These are phyloP conservation scores for Lepeophtheirus nordmannii DNA, from an alignment of 2,888 invertebrate genomes.

Conservation along the genomic window DNA sequence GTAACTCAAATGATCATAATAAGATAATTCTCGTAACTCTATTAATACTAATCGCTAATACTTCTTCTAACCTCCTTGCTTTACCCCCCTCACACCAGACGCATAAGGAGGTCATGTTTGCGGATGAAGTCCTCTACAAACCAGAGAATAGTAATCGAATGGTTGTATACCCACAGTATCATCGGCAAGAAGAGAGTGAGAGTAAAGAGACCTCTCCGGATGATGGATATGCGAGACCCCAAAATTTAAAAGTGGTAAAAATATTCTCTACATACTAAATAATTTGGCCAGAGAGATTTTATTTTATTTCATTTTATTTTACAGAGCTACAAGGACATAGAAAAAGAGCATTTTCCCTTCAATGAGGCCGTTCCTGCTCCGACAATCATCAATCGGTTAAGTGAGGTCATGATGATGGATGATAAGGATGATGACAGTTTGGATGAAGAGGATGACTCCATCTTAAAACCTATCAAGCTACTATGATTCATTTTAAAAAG, in stretches of 20 bases:
- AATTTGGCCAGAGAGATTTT: too few species aligned
- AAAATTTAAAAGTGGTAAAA: neutral
- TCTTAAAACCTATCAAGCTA: neutral
- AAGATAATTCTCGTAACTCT: too few species aligned
- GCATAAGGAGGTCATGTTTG: slow-evolving; percentile 3
- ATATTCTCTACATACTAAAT: neutral
- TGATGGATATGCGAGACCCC: neutral
- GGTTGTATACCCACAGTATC: neutral
- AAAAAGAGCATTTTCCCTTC: slow-evolving; percentile 10
- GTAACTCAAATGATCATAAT: too few species aligned
- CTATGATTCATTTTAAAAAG: neutral
- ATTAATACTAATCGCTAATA: too few species aligned
- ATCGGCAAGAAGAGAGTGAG: neutral
- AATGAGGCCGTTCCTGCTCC: slow-evolving; percentile 15
- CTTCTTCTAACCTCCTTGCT: too few species aligned
- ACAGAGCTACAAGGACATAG: neutral
- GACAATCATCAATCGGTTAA: neutral
- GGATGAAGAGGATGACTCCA: slow-evolving; percentile 1
- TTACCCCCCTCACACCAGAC: neutral
- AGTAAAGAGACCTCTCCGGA: neutral
- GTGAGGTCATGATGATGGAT: neutral
- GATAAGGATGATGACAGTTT: neutral
- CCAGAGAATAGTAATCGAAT: neutral
- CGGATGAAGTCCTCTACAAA: neutral
- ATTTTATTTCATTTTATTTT: too few species aligned